Base-by-base conservation (phyloP, 1,140 invertebrate species). In the Anoplophora glabripennis region DNA sequence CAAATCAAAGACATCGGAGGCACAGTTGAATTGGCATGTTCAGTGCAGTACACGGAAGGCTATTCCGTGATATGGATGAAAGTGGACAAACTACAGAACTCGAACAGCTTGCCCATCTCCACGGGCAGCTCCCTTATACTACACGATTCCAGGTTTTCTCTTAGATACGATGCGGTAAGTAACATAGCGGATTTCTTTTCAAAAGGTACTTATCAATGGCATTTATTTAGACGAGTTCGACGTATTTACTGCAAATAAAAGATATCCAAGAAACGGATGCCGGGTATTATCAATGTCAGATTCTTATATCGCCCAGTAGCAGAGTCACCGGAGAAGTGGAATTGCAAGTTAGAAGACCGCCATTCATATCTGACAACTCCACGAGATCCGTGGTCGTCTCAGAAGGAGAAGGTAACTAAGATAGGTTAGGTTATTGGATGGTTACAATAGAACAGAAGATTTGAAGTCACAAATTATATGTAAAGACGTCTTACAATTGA, bases 201-300 rank as follows among this genome's bases (percentile, higher is more conserved):
- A 2, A 51, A 51, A 3, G 21, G 5, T 28, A 28, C 21, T 28
- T 3, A 21, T n/a, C 11, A 8, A 5, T 51, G 15, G 12, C 21
- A 52, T 45, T 4, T 49, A 62, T 64, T 53, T 36, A 73, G 67
- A 65, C 66, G 10, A 75, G 73, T 66, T 73, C 72, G 15, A 75
- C 74, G 0, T 75, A 70, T 53, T 70, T 64, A 7, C 73, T 78
- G 53, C 73, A 92, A 85, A 89, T 96, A n/a, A 94, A 92, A 77
- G 93, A 96, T 71, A 92, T 96, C 49, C 93, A 96, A 81, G 93
- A 96, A 77, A 94, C 90, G 0, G 93, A 96, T 75, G 90, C 90
- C 0, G 93, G 92, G 17, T 84, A 81, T 64, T 96, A 96, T 73
- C 85, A 88, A 53, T 96, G 94, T 68, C 89, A 94, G 76, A 87